phyloP scores from a whole-genome alignment of 2,888 invertebrate species.

The Entomobrya proxima region DNA sequence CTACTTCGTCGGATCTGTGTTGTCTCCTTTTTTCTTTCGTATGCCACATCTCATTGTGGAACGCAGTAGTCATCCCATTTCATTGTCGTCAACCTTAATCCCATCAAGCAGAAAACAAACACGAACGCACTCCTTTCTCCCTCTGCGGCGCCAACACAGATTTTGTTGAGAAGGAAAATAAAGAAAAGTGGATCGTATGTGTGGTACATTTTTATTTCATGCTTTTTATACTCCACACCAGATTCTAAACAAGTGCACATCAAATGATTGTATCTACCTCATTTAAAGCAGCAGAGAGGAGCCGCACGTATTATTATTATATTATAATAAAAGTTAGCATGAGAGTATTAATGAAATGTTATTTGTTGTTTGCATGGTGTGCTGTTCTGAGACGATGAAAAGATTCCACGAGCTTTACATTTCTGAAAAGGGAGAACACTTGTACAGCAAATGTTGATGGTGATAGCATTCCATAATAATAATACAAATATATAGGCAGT shows the following conservation, averaged over 20 bases:
- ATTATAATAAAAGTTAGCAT: not conserved
- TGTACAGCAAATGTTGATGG: not conserved
- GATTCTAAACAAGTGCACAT: not conserved
- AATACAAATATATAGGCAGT: too few relatives aligned
- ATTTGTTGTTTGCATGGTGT: not conserved
- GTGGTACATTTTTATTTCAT: not conserved
- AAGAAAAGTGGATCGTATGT: slow-evolving; percentile 2
- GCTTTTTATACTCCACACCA: not conserved
- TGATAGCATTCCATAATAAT: slow-evolving; percentile 1
- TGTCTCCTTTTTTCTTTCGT: not conserved
- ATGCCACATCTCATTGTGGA: not conserved
- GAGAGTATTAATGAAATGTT: not conserved
- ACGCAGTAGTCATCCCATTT: slow-evolving; percentile 1
- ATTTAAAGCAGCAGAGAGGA: too few relatives aligned
- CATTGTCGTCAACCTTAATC: slow-evolving; percentile 54
- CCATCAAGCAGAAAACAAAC: slow-evolving; percentile 58
- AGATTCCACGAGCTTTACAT: not conserved
- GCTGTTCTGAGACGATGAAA: slow-evolving; percentile 7
- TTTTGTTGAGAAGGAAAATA: slow-evolving; percentile 29
- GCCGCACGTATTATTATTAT: not conserved
- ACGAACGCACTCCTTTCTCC: slow-evolving; percentile 50
- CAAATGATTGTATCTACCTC: not conserved
- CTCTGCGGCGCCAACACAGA: slow-evolving; percentile 51
- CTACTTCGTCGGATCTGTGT: not conserved
- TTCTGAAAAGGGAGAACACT: not conserved